phyloP scores from a whole-genome alignment of 2,113 vertebrate species.

The Rhinogobius similis region DNA sequence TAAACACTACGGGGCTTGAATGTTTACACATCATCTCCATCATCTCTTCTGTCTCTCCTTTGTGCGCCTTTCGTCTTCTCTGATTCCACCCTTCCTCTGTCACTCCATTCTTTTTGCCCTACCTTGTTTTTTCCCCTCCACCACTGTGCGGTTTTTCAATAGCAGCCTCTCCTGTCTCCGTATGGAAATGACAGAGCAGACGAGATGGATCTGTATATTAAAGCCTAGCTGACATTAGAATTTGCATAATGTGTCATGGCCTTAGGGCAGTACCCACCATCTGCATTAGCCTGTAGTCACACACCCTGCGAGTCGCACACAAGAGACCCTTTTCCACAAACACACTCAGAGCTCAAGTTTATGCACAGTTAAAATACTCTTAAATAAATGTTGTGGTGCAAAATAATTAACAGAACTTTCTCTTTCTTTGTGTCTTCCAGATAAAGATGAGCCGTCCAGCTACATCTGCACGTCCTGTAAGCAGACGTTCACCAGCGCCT shows the following conservation, averaged over 20 bases:
- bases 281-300: constrained; percentile 92
- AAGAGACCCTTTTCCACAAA: constrained; percentile 8
- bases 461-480: constrained; percentile 99
- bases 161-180: constrained; percentile 68
- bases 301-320: constrained; percentile 22
- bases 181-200: constrained; percentile 97
- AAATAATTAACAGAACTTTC: constrained; percentile 21
- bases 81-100: constrained; percentile 28
- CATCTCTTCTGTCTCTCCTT: constrained; percentile 40
- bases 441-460: constrained; percentile 99
- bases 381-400: constrained; percentile 4
- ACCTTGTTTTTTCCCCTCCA: constrained; percentile 25
- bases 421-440: constrained; percentile 76
- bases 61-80: constrained; percentile 46
- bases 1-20: constrained; percentile 39
- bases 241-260: constrained; percentile 99
- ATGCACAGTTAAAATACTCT: constrained; percentile 2
- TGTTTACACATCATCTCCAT: constrained; percentile 56
- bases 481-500: constrained; percentile 97
- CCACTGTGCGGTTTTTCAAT: constrained; percentile 26
- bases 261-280: constrained; percentile 98
- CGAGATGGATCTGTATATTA: constrained; percentile 99
- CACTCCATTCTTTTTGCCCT: constrained; percentile 13
- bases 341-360: constrained; percentile 12
- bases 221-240: constrained; percentile 98